Base-by-base conservation (phyloP, 2,797 vertebrate species). In the Sylvia borin region DNA sequence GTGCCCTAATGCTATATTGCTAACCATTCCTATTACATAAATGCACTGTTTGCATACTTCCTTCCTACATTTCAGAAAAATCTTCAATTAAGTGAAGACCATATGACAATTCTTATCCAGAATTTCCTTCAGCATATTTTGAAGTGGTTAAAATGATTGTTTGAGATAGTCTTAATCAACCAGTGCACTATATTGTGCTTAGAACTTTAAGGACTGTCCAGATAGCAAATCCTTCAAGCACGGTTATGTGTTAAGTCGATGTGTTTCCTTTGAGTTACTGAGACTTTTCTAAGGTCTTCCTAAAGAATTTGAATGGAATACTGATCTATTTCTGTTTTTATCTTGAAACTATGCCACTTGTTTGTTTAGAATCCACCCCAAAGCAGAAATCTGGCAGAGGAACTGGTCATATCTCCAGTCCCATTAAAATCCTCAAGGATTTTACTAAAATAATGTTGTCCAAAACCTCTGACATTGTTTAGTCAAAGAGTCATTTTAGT, bases 21-120 rank as follows among this genome's bases (percentile, higher is more conserved):
- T 88, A 97, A 97, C 97, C 83, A 94, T 97, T 97, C 96, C 95
- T 97, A 88, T 97, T 98, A 97, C 91, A 95, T 97, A 98, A 98
- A 97, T 91, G 92, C 88, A 93, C 88, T 97, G 75, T 97, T 98
- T 98, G 96, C 96, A 94, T 94, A 92, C 90, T 97, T 88, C 86
- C 90, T 97, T 96, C 95, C 90, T 96, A 88, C 32, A 54, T 94
- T 97, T 96, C 95, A 96, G 94, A 89, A 97, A 96, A 97, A 96
- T 96, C 95, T 98, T 97, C 97, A 97, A 97, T 98, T 98, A 98
- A 95, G 79, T 85, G 79, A 96, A 97, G 97, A 93, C 65, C 60
- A 58, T 92, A 86, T 92, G 95, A 97, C 94, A 95, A 85, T 88
- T 96, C 82, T 82, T 95, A 96, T n/a, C n/a, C 68, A 91, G 80